Base-by-base conservation (phyloP, 2,797 vertebrate species). In the Borostomias antarcticus region DNA sequence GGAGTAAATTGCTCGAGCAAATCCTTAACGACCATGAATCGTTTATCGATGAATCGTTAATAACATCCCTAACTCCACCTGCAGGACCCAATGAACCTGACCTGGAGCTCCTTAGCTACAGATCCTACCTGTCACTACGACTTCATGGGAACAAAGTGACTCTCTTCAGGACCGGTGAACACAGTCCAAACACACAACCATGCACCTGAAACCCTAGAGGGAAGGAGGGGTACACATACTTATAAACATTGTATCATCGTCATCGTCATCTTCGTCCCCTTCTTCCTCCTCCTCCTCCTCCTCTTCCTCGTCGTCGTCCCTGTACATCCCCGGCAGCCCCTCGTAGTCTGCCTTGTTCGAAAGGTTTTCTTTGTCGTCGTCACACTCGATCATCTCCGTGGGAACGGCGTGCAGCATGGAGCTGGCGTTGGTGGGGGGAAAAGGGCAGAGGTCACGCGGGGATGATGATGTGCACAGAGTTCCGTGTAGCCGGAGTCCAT, bases 301-400 rank as follows among this genome's bases (percentile, higher is more conserved):
- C 0, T 95, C 95, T 0, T 95, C 95, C 0, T 95, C 95, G 0
- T 94, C 93, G 23, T 95, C 93, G 11, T 95, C 91, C 32, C 89
- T 77, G 80, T 96, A 95, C 66, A 93, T 91, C 56, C 92, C 93
- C 17, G 93, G 92, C 73, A 93, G 89, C 70, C 96, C 94, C 84
- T 95, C 93, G 1, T 95, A 96, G 82, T 93, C 92, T 0, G 87
- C 79, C 79, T 96, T 94, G 45, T 92, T 92, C 80, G 94, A 93
- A 86, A 95, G 91, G 86, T 99, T 99, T 89, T 98, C 97, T 88
- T 98, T 99, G 92, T 98, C 90, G 73, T 98, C 94, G 72, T 96
- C 93, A 9, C 95, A 96, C 84, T 96, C 95, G 61, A 95, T 94
- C 93, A 96, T 96, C 89, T 96, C 92, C 28, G 95, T 90, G 86